Conservation (phyloP, 2,113 vertebrate species). For the sheep (Ovis aries) region ARS-UI_Ramb_v3.0 NC_056056.1:115585001-115585500, state of each 20-base stretch:
- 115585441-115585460: neutral
- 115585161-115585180: neutral
- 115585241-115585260: neutral
- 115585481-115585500: neutral
- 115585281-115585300: neutral
- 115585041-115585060: conserved; percentile 34
- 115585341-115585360: neutral
- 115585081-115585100: neutral
- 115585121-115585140: neutral
- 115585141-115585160: neutral
- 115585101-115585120: neutral
- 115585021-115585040: conserved; percentile 8
- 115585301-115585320: neutral
- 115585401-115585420: neutral
- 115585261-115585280: neutral
- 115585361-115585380: neutral
- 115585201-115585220: neutral
- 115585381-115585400: neutral
- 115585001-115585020: conserved; percentile 6
- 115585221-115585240: neutral
- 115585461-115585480: neutral
- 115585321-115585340: neutral
- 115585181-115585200: neutral
- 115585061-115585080: neutral
- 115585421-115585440: neutral